phyloP scores from a whole-genome alignment of 2,113 vertebrate genomes.

The Onychorhynchus coronatus region DNA sequence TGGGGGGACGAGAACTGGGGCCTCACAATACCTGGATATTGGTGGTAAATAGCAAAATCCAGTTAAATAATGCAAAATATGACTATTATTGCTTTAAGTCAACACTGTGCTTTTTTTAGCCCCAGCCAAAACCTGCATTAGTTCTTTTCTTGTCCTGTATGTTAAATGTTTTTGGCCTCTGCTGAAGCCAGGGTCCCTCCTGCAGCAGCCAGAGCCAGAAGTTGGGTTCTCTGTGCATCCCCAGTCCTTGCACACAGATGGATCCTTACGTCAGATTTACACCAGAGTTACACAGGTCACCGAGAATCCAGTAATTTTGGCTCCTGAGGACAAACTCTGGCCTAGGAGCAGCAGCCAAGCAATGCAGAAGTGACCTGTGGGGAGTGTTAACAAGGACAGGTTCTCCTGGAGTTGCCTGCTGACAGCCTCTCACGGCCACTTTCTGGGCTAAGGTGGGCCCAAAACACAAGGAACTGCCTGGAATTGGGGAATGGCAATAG shows the following conservation, averaged over 20 bases:
- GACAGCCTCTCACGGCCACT: background rate
- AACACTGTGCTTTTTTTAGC: rapidly evolving
- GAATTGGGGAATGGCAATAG: rapidly evolving
- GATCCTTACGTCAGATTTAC: background rate
- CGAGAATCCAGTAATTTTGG: rapidly evolving
- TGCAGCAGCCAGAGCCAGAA: rapidly evolving
- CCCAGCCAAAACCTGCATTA: rapidly evolving
- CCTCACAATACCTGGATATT: rapidly evolving
- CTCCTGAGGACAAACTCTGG: rapidly evolving
- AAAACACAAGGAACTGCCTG: background rate
- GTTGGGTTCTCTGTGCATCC: rapidly evolving
- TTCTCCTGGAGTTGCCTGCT: rapidly evolving
- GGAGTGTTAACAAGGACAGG: rapidly evolving
- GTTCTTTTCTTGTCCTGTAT: rapidly evolving
- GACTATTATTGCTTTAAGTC: background rate
- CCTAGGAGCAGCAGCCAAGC: background rate
- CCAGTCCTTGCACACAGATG: rapidly evolving
- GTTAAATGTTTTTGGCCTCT: rapidly evolving
- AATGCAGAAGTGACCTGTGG: rapidly evolving
- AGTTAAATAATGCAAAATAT: rapidly evolving
- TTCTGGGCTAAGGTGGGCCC: rapidly evolving
- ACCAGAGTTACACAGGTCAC: background rate
- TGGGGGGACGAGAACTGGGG: rapidly evolving
- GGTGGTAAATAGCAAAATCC: rapidly evolving
- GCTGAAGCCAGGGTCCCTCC: background rate